Evolutionary conservation across 2,888 invertebrate genomes (phyloP), one percentile per base, ranked within the genome.

Genomic region (Sthenelais limicola): DNA sequence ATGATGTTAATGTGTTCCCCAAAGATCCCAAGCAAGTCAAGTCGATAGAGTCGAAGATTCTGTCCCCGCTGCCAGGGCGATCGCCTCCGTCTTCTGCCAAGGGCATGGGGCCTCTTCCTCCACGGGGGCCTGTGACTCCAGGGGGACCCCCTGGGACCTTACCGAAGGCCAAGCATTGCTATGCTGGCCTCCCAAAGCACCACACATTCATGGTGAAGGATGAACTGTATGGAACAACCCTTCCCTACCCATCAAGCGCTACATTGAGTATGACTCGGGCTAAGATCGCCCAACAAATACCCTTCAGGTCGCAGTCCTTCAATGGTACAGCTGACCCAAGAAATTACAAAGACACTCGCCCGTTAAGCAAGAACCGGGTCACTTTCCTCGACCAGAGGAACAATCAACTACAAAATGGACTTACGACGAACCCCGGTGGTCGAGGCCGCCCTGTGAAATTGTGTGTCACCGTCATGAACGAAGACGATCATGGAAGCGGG

Each of bases 101-200:
- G 54, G 54, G 54, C 24, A 5, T 54, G 54, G n/a, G n/a, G n/a
- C n/a, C n/a, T n/a, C n/a, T n/a, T n/a, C n/a, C n/a, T n/a, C n/a
- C n/a, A n/a, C n/a, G n/a, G n/a, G n/a, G n/a, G n/a, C 54, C 54
- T 32, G 24, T 9, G n/a, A 28, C 26, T 5, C 35, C 35, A 24
- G n/a, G n/a, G n/a, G 62, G 3, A 5, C 62, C 62, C 1, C 62
- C 62, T 15, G 62, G 62, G 1, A 62, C 62, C 18, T 43, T 62
- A 28, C 62, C 62, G 38, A 62, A 62, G 62, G 62, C 62, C 38
- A 62, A 62, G 38, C 62, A 62, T 43, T 62, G 62, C 38, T 62
- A 62, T 24, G 18, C 62, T 15, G 62, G 62, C 7, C 62, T 62
- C 38, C 62, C 62, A 2, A 62, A 62, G 38, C 62, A 62, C 62